phyloP scores from a whole-genome alignment of 2,797 vertebrate species.

The Bucorvus abyssinicus region DNA sequence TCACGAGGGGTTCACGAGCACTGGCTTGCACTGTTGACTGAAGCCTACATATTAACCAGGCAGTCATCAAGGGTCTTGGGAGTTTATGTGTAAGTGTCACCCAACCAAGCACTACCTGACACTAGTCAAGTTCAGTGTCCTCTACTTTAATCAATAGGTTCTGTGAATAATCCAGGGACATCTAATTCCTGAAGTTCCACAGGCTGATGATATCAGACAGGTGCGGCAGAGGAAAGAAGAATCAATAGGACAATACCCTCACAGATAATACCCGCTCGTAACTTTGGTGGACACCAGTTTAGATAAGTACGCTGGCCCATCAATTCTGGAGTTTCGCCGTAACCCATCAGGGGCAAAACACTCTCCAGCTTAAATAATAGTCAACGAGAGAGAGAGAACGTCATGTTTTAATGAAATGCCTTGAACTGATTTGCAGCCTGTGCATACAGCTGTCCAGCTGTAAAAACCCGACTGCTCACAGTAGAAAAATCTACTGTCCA shows the following conservation, averaged over 20 bases:
- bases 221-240: background rate
- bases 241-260: background rate
- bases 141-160: background rate
- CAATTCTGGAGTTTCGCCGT: background rate
- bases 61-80: background rate
- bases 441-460: background rate
- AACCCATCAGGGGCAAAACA: background rate
- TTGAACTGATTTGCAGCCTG: background rate
- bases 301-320: background rate
- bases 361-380: background rate
- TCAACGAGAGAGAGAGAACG: background rate
- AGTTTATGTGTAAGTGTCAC: background rate
- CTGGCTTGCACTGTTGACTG: background rate
- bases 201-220: background rate
- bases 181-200: background rate
- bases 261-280: background rate
- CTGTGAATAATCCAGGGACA: background rate
- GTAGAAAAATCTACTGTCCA: background rate
- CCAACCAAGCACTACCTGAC: background rate
- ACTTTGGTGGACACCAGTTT: background rate
- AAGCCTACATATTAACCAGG: slow-evolving; percentile 29
- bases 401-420: background rate
- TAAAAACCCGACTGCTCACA: background rate
- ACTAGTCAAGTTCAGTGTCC: background rate
- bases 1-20: background rate